Conservation (phyloP, 2,113 vertebrate genomes). For the Ameiurus melas region DNA sequence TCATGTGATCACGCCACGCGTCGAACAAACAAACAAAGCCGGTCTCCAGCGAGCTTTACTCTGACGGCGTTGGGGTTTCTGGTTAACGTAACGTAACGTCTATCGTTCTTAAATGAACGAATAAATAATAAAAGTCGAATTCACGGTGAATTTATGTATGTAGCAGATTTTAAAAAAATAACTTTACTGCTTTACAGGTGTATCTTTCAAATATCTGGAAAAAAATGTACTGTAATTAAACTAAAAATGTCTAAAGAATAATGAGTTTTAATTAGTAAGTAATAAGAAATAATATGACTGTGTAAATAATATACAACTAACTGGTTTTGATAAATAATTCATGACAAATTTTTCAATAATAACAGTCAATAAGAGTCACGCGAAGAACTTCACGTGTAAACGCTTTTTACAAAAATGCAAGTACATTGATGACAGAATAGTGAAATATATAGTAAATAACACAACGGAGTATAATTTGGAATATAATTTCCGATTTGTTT, state of each 20-base stretch:
- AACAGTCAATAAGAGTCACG: not conserved
- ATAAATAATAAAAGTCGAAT: not conserved
- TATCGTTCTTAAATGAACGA: not conserved
- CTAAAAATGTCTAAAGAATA: not conserved
- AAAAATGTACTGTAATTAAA: not conserved
- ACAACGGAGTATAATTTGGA: no score
- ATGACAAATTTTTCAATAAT: not conserved
- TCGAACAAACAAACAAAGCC: not conserved
- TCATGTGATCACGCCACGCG: not conserved
- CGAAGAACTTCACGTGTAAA: no score
- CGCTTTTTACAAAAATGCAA: not conserved
- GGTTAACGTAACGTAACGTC: not conserved
- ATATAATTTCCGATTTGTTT: no score
- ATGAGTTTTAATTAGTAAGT: not conserved
- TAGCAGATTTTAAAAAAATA: not conserved
- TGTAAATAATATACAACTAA: not conserved
- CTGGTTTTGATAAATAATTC: not conserved
- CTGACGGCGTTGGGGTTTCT: not conserved
- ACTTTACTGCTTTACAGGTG: not conserved
- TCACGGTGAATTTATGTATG: not conserved
- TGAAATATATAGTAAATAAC: not conserved
- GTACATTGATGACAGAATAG: not conserved
- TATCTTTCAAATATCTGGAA: not conserved
- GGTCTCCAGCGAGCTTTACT: not conserved
- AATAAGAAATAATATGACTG: not conserved